Conservation (phyloP, 2,797 vertebrate genomes). For the Takifugu ocellatus region DNA sequence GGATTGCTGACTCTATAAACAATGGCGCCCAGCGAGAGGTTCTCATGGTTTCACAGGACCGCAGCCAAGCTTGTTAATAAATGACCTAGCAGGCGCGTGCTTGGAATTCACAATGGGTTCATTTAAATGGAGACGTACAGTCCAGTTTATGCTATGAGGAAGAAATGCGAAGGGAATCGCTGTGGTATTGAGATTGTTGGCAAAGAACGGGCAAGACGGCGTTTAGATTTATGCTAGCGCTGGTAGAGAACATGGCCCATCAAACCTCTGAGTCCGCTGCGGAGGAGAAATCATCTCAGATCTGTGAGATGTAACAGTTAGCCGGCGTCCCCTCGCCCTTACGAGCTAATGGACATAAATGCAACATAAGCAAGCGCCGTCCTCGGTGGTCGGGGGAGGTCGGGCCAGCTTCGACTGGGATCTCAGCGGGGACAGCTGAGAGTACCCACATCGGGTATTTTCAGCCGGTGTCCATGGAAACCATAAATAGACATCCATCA, state of each 20-base stretch:
- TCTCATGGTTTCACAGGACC: slow-evolving; percentile 57
- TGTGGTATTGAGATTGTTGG: background rate
- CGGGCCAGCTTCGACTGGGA: slow-evolving; percentile 23
- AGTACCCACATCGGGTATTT: slow-evolving; percentile 60
- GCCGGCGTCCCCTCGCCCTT: slow-evolving; percentile 19
- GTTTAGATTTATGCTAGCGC: slow-evolving; percentile 15
- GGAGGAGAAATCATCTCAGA: slow-evolving; percentile 13
- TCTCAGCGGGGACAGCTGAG: slow-evolving; percentile 57
- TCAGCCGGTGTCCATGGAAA: slow-evolving; percentile 52
- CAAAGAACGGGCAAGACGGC: slow-evolving; percentile 13
- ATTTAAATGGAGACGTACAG: slow-evolving; percentile 41
- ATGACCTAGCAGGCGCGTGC: slow-evolving; percentile 32
- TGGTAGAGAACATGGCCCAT: slow-evolving; percentile 19
- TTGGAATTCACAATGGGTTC: slow-evolving; percentile 44
- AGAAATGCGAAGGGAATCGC: too few relatives aligned
- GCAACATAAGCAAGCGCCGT: slow-evolving; percentile 2
- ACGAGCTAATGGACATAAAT: slow-evolving; percentile 39
- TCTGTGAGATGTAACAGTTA: slow-evolving; percentile 31
- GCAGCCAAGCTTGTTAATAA: slow-evolving; percentile 67
- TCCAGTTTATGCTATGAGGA: slow-evolving; percentile 10
- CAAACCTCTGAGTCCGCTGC: slow-evolving; percentile 44
- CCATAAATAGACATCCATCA: slow-evolving; percentile 66
- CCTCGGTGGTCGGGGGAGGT: slow-evolving; percentile 21
- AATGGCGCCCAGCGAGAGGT: slow-evolving; percentile 68
- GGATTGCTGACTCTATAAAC: slow-evolving; percentile 70